Evolutionary conservation across 2,888 invertebrate genomes (phyloP).

Genomic region (Cephalotes varians): DNA sequence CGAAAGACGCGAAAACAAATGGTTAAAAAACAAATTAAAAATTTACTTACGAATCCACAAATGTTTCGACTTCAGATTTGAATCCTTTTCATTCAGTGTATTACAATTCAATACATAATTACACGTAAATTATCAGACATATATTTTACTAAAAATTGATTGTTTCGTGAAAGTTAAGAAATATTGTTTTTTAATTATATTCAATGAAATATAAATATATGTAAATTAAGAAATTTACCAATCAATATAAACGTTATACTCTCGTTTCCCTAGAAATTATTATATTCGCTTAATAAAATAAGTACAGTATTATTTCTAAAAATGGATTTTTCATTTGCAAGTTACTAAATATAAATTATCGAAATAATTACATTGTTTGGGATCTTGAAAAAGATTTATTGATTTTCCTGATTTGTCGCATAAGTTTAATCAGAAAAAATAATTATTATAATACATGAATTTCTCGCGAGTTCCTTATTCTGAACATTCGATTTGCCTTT

Average conservation of each 20-base stretch:
- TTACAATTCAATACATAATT: too few relatives aligned
- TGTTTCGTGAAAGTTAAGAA: background rate
- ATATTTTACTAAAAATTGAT: background rate
- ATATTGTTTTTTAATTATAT: background rate
- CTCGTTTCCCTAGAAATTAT: background rate
- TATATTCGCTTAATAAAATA: background rate
- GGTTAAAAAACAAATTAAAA: too few relatives aligned
- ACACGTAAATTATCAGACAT: too few relatives aligned
- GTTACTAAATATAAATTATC: background rate
- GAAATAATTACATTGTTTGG: background rate
- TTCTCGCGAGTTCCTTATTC: background rate
- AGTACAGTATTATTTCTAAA: background rate
- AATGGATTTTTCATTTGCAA: background rate
- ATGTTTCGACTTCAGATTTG: too few relatives aligned
- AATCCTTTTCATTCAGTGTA: too few relatives aligned
- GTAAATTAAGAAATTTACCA: too few relatives aligned
- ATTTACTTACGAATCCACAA: too few relatives aligned
- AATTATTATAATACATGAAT: slow-evolving; percentile 7
- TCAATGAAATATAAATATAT: background rate
- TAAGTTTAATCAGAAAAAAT: background rate
- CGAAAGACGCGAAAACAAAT: too few relatives aligned
- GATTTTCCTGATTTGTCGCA: background rate
- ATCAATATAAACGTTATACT: background rate
- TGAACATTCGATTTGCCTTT: slow-evolving; percentile 80
- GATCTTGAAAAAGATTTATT: background rate